Percentiles rank a stretch among this genome's conserved stretches.
These are phyloP conservation scores for Drosophila mayaguana DNA, from an alignment of 2,888 invertebrate species.

Conservation along the genomic window DNA sequence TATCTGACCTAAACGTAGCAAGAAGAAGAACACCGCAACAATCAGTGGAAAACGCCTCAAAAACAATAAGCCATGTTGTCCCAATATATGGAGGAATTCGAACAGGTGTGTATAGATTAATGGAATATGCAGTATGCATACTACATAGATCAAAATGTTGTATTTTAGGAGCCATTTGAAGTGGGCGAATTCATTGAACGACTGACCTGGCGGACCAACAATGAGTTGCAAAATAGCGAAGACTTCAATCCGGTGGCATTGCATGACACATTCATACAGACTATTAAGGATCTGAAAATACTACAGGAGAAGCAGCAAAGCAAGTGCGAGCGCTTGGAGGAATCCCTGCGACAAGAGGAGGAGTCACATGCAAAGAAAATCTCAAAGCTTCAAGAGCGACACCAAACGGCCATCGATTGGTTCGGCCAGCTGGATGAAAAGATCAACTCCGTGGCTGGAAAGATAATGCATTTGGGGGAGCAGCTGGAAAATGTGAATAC, in stretches of 20 bases:
- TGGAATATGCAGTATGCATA: slow-evolving; percentile 18
- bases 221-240: slow-evolving; percentile 88
- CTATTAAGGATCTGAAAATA: slow-evolving; percentile 92
- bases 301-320: slow-evolving; percentile 94
- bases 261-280: slow-evolving; percentile 96
- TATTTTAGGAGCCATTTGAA: slow-evolving; percentile 95
- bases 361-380: slow-evolving; percentile 92
- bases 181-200: slow-evolving; percentile 99
- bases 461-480: slow-evolving; percentile 99
- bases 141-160: neutral
- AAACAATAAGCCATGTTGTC: slow-evolving; percentile 88
- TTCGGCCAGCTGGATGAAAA: slow-evolving; percentile 97
- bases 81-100: slow-evolving; percentile 94
- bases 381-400: slow-evolving; percentile 92
- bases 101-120: slow-evolving; percentile 87
- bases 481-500: slow-evolving; percentile 98
- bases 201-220: slow-evolving; percentile 96
- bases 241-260: slow-evolving; percentile 94
- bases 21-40: slow-evolving; percentile 30
- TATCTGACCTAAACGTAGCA: slow-evolving; percentile 11
- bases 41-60: slow-evolving; percentile 54
- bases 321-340: slow-evolving; percentile 93
- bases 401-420: slow-evolving; percentile 93
- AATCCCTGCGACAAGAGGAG: slow-evolving; percentile 93
- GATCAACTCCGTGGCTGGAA: slow-evolving; percentile 98